Base-by-base conservation (phyloP, 2,888 invertebrate genomes). In the Drosophila dives region DNA sequence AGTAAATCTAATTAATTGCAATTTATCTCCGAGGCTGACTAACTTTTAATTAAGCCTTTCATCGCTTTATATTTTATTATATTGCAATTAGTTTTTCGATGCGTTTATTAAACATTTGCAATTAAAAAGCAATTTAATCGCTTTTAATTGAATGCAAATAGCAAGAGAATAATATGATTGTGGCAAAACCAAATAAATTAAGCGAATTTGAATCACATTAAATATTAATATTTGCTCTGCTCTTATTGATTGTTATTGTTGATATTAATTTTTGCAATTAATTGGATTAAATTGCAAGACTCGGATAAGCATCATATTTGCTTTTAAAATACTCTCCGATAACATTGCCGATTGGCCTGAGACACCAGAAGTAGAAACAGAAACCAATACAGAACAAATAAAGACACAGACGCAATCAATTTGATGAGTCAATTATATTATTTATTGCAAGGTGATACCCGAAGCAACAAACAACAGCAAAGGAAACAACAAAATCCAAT, bases 101-200 rank as follows among this genome's bases (percentile, higher is more conserved):
- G n/a, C 23, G 23, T 45, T 45, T 36, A 20, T 49, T 60, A 15
- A 45, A 20, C 55, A 38, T 23, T n/a, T 38, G 58, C 48, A 49
- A 70, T 70, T 62, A 58, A 60, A 29, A 38, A 26, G 11, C 33
- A 36, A 51, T 62, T 69, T 62, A 51, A 51, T 54, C 17, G 54
- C 2, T 20, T 34, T 75, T 75, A 63, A 66, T 66, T 63, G 67
- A 78, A 62, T 48, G 67, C 50, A 73, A 66, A 78, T 62, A 70
- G n/a, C 26, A 26, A 72, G 15, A 32, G n/a, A 32, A n/a, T 26
- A 29, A 50, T 38, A 33, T 20, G 29, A 36, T 42, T 55, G 63
- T 36, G 8, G 32, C 38, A 23, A 63, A 40, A 48, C 36, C 53
- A 67, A 74, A 70, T 62, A 66, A 62, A 66, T 62, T 64, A 33